Evolutionary conservation across 2,113 vertebrate species (phyloP).

Genomic region (Dolichallabes microphthalmus): DNA sequence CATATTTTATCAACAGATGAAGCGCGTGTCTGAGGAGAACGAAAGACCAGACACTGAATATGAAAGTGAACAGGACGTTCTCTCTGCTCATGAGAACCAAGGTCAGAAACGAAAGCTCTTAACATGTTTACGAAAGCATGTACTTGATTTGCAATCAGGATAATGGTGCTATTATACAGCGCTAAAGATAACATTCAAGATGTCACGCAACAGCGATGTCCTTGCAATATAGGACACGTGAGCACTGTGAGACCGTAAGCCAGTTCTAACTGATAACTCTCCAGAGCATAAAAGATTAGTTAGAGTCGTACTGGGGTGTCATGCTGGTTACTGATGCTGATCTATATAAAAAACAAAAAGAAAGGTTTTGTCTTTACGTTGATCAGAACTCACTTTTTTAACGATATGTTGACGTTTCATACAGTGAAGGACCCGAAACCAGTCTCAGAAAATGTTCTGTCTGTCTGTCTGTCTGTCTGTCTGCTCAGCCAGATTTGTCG

Average conservation of each 20-base stretch:
- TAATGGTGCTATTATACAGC: background rate
- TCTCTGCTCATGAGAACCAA: conserved; percentile 5
- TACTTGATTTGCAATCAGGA: background rate
- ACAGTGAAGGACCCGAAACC: too few species aligned
- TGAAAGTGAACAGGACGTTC: conserved; percentile 4
- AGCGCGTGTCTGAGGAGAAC: background rate
- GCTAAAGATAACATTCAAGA: background rate
- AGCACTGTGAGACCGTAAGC: background rate
- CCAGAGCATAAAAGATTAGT: background rate
- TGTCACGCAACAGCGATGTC: background rate
- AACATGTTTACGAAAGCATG: conserved; percentile 2
- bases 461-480: too few species aligned
- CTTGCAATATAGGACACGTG: background rate
- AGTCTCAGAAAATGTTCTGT: too few species aligned
- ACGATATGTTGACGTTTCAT: too few species aligned
- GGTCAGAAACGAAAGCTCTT: conserved; percentile 21
- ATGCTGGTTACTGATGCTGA: background rate
- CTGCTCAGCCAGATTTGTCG: too few species aligned
- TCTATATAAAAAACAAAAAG: background rate
- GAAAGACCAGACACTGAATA: background rate
- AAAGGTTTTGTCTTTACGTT: too few species aligned
- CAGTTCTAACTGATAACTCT: background rate
- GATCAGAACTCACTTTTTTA: too few species aligned
- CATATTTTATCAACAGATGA: conserved; percentile 42
- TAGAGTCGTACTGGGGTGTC: background rate